Conservation (phyloP, 2,888 invertebrate species). For the Cactoblastis cactorum region DNA sequence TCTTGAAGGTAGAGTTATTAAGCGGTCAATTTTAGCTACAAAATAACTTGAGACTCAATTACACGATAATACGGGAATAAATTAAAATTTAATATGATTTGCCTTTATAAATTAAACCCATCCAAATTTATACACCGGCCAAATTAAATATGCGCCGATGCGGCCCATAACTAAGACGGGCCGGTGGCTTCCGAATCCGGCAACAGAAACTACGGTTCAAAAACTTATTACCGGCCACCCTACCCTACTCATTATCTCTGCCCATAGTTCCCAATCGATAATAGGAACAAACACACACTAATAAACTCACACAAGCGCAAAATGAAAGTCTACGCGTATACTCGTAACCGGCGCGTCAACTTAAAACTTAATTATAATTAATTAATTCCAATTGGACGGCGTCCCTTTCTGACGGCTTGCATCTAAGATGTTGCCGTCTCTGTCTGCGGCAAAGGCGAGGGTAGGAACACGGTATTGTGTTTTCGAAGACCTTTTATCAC, state of each 20-base stretch:
- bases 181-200: conserved; percentile 1
- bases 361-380: conserved; percentile 92
- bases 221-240: conserved; percentile 71
- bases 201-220: conserved; percentile 41
- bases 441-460: conserved; percentile 53
- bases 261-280: conserved; percentile 74
- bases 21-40: neutral
- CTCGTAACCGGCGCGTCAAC: conserved; percentile 82
- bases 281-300: conserved; percentile 58
- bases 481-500: conserved; percentile 77
- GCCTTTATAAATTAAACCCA: neutral
- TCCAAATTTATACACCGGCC: conserved; percentile 26
- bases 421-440: conserved; percentile 71
- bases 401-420: conserved; percentile 55
- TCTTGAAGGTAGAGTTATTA: too few species aligned
- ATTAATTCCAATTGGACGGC: conserved; percentile 84
- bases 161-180: conserved; percentile 1
- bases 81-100: conserved; percentile 26
- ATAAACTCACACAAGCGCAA: conserved; percentile 52
- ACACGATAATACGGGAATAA: conserved; percentile 9
- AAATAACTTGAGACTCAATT: neutral
- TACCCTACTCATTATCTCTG: conserved; percentile 74
- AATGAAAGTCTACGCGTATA: conserved; percentile 66
- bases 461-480: conserved; percentile 71
- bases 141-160: conserved; percentile 25